Base-by-base conservation (phyloP, 1,140 invertebrate genomes). In the Neodiprion pinetum region DNA sequence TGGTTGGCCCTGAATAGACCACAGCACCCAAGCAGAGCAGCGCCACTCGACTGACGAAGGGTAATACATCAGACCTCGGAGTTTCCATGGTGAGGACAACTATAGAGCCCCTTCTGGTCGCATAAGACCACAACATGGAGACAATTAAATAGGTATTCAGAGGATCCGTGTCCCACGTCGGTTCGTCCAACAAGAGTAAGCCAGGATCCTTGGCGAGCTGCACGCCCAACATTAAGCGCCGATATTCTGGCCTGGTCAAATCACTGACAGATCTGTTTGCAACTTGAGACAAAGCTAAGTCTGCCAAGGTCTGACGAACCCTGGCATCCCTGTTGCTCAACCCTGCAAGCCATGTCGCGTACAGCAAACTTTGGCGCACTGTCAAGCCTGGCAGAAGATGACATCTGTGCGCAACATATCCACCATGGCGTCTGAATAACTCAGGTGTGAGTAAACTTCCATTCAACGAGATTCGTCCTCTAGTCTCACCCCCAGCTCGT, bases 81-180 rank as follows among this genome's bases (percentile, higher is more conserved):
- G 97, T 97, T 80, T 98, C 96, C 93, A 97, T 95, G 0, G 96
- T 97, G 0, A 98, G 84, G 23, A 98, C 90, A 7, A 98, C 95
- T 8, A 96, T 95, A 14, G 96, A 93, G 8, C 95, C 95, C 76
- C 96, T 95, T 82, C 97, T 96, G 77, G 96, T 96, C 3, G 96
- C 96, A 50, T 96, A 95, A 79, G 97, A 97, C 67, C 96, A 96
- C 9, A 98, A 88, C 85, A 97, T 98, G 0, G 96, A 98, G 23
- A 98, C 93, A 4, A 98, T 93, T 65, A 98, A 90, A 84, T 98
- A 98, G 1, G 96, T 97, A 78, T 97, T 96, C 10, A 98, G 84
- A 0, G 96, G 96, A 88, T 97, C 96, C 67, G 97, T 90, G 77
- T 96, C 95, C 91, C 94, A 95, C 0, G 96, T 97, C 1, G 96